phyloP scores from a whole-genome alignment of 1,140 invertebrate genomes.

The Antheraea pernyi region DNA sequence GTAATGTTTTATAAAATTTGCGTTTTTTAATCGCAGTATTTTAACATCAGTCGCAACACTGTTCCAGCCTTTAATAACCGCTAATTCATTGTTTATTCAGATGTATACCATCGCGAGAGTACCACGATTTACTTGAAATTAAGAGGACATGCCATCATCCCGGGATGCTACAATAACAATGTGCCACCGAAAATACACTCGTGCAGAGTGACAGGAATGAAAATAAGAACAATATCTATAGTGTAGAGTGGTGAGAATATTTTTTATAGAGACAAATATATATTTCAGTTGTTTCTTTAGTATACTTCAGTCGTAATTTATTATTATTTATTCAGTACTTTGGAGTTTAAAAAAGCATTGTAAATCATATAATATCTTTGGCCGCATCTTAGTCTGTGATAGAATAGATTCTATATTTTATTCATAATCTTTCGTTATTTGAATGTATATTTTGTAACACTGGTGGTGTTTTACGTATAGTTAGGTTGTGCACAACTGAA shows the following conservation, averaged over 20 bases:
- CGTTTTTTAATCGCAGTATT: not conserved
- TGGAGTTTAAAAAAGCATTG: too few species aligned
- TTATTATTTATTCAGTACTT: not conserved
- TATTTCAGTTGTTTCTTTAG: not conserved
- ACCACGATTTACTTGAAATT: slow-evolving; percentile 74
- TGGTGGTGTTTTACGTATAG: too few species aligned
- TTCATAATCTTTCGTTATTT: too few species aligned
- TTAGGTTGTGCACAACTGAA: too few species aligned
- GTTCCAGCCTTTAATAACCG: slow-evolving; percentile 42
- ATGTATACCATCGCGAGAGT: slow-evolving; percentile 64
- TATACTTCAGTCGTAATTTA: not conserved
- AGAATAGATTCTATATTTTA: too few species aligned
- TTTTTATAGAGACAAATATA: slow-evolving; percentile 15
- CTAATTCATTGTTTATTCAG: slow-evolving; percentile 67
- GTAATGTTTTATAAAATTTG: not conserved
- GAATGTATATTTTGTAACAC: too few species aligned
- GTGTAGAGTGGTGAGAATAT: slow-evolving; percentile 32
- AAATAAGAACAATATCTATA: slow-evolving; percentile 46
- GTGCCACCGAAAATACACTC: slow-evolving; percentile 60
- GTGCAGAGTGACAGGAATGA: slow-evolving; percentile 54
- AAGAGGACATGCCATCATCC: slow-evolving; percentile 64
- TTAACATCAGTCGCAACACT: slow-evolving; percentile 21
- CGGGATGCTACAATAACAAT: slow-evolving; percentile 72
- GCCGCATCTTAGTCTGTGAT: too few species aligned
- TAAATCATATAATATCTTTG: too few species aligned